These are phyloP conservation scores for Drosophila peninsularis DNA, from an alignment of 2,888 invertebrate species.

Conservation along the genomic window DNA sequence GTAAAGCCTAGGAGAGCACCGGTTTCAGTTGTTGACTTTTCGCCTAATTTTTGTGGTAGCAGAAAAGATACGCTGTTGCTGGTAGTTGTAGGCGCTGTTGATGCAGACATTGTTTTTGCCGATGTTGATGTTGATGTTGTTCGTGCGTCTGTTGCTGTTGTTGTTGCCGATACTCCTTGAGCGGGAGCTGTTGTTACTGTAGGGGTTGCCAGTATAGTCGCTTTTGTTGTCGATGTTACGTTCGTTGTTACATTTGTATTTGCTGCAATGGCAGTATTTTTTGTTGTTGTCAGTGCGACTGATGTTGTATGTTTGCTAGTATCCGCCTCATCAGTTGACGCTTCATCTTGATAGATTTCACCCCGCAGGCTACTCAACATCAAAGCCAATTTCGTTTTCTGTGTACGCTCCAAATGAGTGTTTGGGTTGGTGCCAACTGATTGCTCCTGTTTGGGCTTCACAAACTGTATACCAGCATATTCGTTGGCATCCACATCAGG, in stretches of 20 bases:
- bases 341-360: slow-evolving; percentile 79
- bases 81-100: slow-evolving; percentile 5
- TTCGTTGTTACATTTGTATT: slow-evolving; percentile 27
- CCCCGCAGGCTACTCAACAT: slow-evolving; percentile 83
- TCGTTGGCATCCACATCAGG: slow-evolving; percentile 61
- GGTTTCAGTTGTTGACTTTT: not conserved
- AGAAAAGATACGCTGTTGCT: slow-evolving; percentile 11
- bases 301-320: slow-evolving; percentile 10
- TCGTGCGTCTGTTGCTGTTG: not conserved
- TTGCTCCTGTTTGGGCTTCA: slow-evolving; percentile 81
- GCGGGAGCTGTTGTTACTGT: not conserved
- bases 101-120: not conserved
- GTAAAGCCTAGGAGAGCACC: slow-evolving; percentile 4
- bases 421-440: slow-evolving; percentile 63
- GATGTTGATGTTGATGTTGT: not conserved
- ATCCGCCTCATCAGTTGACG: slow-evolving; percentile 58
- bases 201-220: not conserved
- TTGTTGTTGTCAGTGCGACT: not conserved
- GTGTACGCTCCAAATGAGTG: slow-evolving; percentile 76
- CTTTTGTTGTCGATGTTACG: slow-evolving; percentile 8
- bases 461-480: slow-evolving; percentile 81
- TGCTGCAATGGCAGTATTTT: slow-evolving; percentile 17
- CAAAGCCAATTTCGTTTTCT: slow-evolving; percentile 82
- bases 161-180: not conserved
- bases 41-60: slow-evolving; percentile 7